Evolutionary conservation across 2,888 invertebrate genomes (phyloP).

Genomic region (Melipona bicolor): DNA sequence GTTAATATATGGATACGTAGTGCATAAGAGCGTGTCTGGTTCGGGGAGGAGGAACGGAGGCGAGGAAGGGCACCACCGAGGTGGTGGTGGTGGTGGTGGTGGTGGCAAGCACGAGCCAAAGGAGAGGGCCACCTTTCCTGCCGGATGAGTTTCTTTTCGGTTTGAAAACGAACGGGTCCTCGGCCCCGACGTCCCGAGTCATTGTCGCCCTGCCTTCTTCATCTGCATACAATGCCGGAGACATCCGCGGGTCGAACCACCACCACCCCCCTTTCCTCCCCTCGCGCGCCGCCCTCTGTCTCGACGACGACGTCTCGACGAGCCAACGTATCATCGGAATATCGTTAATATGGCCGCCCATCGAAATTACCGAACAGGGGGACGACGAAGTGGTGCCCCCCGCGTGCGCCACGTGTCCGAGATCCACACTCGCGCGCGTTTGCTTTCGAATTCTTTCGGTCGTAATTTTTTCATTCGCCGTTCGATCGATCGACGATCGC

Average conservation of each 20-base stretch:
- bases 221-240: conserved; percentile 83
- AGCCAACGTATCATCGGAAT: conserved; percentile 74
- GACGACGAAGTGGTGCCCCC: neutral
- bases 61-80: conserved; percentile 32
- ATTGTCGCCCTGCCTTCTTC: conserved; percentile 84
- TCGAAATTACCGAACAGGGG: conserved; percentile 76
- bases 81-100: conserved; percentile 62
- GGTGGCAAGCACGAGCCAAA: conserved; percentile 73
- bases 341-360: conserved; percentile 80
- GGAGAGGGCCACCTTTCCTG: conserved; percentile 55
- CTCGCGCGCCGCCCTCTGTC: conserved; percentile 5
- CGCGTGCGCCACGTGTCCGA: conserved; percentile 40
- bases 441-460: conserved; percentile 27
- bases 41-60: conserved; percentile 50
- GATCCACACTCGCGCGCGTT: neutral
- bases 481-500: neutral
- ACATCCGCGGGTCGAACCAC: conserved; percentile 74
- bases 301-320: conserved; percentile 25
- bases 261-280: conserved; percentile 4
- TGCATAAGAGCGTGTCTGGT: conserved; percentile 71
- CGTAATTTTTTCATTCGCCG: conserved; percentile 6
- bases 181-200: conserved; percentile 77
- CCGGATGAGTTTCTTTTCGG: conserved; percentile 65
- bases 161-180: conserved; percentile 66
- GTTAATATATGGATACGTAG: conserved; percentile 80